Evolutionary conservation across 2,797 vertebrate species (phyloP).

Genomic region (Notoglanidium macrostoma): DNA sequence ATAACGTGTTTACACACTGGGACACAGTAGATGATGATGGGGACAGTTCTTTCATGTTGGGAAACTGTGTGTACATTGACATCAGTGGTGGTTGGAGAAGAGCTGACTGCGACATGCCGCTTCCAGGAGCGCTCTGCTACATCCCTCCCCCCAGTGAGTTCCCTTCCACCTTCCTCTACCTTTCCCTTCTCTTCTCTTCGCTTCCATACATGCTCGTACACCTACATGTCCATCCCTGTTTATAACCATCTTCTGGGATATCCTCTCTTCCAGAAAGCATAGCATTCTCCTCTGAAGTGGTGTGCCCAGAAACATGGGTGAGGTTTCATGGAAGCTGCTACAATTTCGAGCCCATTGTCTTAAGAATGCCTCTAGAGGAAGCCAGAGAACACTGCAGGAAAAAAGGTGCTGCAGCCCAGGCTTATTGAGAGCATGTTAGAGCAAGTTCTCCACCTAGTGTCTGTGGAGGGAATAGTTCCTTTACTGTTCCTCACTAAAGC

Average conservation of each 20-base stretch:
- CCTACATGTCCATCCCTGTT: neutral
- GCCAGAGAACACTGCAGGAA: constrained; percentile 85
- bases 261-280: constrained; percentile 73
- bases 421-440: neutral
- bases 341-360: constrained; percentile 84
- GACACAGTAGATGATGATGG: constrained; percentile 71
- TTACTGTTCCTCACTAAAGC: neutral
- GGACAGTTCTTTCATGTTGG: constrained; percentile 72
- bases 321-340: constrained; percentile 89
- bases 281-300: constrained; percentile 67
- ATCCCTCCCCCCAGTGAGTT: constrained; percentile 79
- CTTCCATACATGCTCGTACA: neutral
- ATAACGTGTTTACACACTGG: constrained; percentile 87
- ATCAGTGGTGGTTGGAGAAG: constrained; percentile 84
- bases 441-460: constrained; percentile 8
- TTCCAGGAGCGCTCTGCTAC: constrained; percentile 86
- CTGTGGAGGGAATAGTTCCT: neutral
- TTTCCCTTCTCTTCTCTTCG: neutral
- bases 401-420: constrained; percentile 76
- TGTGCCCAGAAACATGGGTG: constrained; percentile 86
- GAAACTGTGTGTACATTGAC: constrained; percentile 88
- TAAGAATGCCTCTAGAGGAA: constrained; percentile 80
- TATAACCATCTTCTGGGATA: neutral
- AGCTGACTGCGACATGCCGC: constrained; percentile 76
- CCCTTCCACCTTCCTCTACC: neutral